Evolutionary conservation across 2,113 vertebrate species (phyloP).

Genomic region (Seriola aureovittata): DNA sequence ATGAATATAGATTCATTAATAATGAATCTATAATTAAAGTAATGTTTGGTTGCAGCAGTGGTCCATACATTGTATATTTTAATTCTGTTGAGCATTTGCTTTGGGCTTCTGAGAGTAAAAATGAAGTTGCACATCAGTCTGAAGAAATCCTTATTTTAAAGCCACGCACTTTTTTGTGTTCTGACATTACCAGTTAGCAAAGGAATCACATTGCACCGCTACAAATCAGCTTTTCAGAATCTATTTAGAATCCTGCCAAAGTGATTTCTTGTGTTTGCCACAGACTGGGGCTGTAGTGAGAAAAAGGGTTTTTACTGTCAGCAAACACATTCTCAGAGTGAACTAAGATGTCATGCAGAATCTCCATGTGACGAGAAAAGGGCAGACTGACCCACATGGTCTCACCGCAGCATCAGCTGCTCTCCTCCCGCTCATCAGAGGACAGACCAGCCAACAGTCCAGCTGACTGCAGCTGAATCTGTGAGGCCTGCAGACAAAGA

Average conservation of each 20-base stretch:
- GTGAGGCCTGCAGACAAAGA: constrained; percentile 28
- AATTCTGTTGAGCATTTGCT: too few species aligned
- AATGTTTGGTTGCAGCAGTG: too few species aligned
- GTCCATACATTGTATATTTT: too few species aligned
- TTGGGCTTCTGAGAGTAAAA: too few species aligned
- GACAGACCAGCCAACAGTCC: neutral
- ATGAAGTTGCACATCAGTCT: neutral
- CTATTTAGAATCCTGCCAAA: neutral
- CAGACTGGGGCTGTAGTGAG: neutral
- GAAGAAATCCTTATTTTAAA: neutral
- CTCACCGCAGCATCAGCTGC: constrained; percentile 56
- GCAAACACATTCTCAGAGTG: neutral
- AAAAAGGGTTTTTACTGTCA: neutral
- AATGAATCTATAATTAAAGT: too few species aligned
- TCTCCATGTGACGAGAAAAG: constrained; percentile 10
- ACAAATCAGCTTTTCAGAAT: neutral
- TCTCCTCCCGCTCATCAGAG: constrained; percentile 26
- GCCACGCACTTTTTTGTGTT: neutral
- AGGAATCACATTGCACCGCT: neutral
- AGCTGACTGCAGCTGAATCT: neutral
- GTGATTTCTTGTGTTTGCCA: neutral
- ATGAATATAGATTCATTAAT: too few species aligned
- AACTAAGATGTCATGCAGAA: neutral
- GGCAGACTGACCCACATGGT: constrained; percentile 1
- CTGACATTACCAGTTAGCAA: neutral